A percentile compares a stretch with the other conserved stretches of the same genome.
These are phyloP conservation scores for Pipistrellus pipistrellus DNA, from an alignment of 2,797 vertebrate species.

Conservation along the genomic window DNA sequence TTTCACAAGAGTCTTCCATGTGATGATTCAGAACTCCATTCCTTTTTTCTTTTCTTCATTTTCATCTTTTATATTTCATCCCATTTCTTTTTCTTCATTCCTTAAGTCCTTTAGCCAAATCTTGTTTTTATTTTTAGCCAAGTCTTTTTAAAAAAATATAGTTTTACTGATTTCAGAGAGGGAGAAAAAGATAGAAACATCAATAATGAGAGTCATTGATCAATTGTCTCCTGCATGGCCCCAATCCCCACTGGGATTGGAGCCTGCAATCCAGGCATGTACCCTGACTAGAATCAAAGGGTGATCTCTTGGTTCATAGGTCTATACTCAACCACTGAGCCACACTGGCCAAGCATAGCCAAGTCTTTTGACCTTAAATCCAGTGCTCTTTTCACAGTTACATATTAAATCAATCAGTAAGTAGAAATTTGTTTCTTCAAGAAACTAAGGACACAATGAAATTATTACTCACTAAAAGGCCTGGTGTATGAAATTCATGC, in stretches of 20 bases:
- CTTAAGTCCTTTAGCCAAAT: neutral
- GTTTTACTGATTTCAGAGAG: too few species aligned
- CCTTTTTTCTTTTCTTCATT: neutral
- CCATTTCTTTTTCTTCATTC: neutral
- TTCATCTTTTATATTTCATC: neutral
- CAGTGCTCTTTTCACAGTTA: neutral
- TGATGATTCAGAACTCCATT: neutral
- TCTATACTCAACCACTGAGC: too few species aligned
- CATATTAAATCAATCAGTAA: slow-evolving; percentile 25
- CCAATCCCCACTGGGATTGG: too few species aligned
- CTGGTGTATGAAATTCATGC: too few species aligned
- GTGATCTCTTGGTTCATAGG: too few species aligned
- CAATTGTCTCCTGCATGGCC: too few species aligned
- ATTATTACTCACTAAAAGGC: neutral
- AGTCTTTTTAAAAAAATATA: too few species aligned
- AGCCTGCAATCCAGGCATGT: too few species aligned
- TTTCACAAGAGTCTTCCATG: neutral
- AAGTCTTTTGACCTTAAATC: neutral
- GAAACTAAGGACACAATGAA: slow-evolving; percentile 11
- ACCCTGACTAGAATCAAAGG: too few species aligned
- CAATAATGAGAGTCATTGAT: too few species aligned
- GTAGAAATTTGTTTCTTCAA: slow-evolving; percentile 32
- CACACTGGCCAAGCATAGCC: neutral
- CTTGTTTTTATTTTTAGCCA: neutral
- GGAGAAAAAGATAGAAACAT: too few species aligned